Evolutionary conservation across 2,888 invertebrate genomes (phyloP), one percentile per base, ranked within the genome.

Genomic region (Drosophila recens): DNA sequence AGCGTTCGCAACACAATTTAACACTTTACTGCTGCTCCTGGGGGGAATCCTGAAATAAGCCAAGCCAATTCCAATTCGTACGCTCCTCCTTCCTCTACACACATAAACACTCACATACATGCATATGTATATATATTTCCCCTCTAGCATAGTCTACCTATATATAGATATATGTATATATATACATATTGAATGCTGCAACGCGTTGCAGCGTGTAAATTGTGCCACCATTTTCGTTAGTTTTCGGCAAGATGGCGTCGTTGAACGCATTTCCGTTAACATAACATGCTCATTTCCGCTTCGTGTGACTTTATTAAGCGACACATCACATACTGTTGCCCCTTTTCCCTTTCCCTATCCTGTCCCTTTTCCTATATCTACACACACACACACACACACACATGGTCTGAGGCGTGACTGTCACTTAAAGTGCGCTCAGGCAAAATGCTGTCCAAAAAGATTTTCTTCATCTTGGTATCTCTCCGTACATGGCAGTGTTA

Each of bases 261-360:
- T 85, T 85, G 65, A 83, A 88, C 80, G 88, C 85, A 85, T 85
- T 87, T 88, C 89, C 89, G 89, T 81, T 86, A 79, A 89, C 81
- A 86, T 86, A 84, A 87, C 89, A 87, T 74, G 81, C 89, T 89
- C 87, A 86, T 86, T 86, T 89, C 89, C 89, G 85, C 82, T 87
- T 76, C 81, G 75, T 86, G 78, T 82, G 86, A 80, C 86, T 86
- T 84, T 84, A 86, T 84, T 87, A 86, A 78, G 73, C 85, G 74
- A 65, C 70, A 69, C 42, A 53, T 66, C 59, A 68, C 45, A 33
- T 45, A 48, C 58, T 64, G 43, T 43, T 43, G 49, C 11, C 49
- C 17, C 13, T 15, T 30, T 33, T 34, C 45, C 27, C 27, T 23
- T 9, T 38, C 17, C 20, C 20, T 27, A 38, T 15, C 46, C 27